These are phyloP conservation scores for Steinernema feltiae DNA, from an alignment of 1,140 invertebrate genomes.

Conservation along the genomic window DNA sequence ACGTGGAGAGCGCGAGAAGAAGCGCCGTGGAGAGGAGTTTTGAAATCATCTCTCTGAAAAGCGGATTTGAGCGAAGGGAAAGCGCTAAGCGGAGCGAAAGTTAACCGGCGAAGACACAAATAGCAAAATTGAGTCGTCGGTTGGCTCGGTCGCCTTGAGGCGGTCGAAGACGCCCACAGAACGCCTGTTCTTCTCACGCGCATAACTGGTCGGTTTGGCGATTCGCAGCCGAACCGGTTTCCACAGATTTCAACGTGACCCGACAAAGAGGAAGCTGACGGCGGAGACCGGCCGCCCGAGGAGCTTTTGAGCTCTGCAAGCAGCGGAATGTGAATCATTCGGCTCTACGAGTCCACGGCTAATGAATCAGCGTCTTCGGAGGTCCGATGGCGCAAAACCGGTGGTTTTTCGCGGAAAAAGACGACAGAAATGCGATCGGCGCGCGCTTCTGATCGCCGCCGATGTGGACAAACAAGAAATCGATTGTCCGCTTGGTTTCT, in stretches of 20 bases:
- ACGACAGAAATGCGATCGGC: too few species aligned
- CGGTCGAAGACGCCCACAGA: neutral
- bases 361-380: neutral
- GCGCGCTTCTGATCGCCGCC: too few species aligned
- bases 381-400: too few species aligned
- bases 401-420: neutral
- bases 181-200: neutral
- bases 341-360: neutral
- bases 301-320: neutral
- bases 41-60: slow-evolving; percentile 10
- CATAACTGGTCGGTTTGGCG: slow-evolving; percentile 9
- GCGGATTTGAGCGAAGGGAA: neutral
- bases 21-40: neutral
- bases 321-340: neutral
- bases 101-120: neutral
- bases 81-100: neutral
- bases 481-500: too few species aligned
- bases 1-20: neutral
- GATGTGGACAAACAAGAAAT: too few species aligned
- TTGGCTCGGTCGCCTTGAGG: neutral
- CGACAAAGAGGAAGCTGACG: neutral
- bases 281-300: neutral
- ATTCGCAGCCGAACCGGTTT: neutral
- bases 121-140: neutral
- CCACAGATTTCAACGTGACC: neutral